phyloP scores from a whole-genome alignment of 2,797 vertebrate species.

The Babyrousa celebensis region DNA sequence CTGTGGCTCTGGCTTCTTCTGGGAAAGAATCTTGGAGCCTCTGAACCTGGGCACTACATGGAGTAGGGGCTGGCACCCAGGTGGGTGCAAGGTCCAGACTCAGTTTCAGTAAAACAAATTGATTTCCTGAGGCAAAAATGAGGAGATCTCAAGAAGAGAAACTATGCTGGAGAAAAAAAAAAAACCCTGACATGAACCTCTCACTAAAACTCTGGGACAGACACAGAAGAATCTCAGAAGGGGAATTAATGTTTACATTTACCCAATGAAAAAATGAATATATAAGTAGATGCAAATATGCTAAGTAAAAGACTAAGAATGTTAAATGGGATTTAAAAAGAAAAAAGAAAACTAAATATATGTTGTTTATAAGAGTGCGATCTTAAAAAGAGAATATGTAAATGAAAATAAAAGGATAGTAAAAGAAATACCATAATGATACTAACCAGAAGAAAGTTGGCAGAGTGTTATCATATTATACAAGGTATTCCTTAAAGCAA shows the following conservation, averaged over 20 bases:
- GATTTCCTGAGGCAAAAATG: conserved; percentile 1
- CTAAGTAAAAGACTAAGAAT: not conserved
- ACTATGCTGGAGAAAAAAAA: not conserved
- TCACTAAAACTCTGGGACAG: not conserved
- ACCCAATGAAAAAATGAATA: not conserved
- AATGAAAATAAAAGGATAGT: conserved; percentile 16
- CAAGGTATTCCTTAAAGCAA: not conserved
- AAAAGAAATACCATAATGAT: not conserved
- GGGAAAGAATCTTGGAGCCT: not conserved
- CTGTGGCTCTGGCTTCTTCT: conserved; percentile 1
- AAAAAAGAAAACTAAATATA: not conserved
- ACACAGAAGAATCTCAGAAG: not conserved
- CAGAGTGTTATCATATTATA: conserved; percentile 14
- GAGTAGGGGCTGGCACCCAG: not conserved
- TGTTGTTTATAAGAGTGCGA: not conserved
- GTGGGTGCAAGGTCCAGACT: not conserved
- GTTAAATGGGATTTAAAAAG: not conserved
- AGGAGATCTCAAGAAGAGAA: not conserved
- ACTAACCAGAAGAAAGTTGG: not conserved
- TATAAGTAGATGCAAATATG: not conserved
- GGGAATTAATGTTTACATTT: conserved; percentile 11
- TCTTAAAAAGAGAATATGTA: conserved; percentile 21
- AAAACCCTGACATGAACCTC: not conserved
- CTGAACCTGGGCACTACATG: not conserved
- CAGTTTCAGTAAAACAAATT: not conserved